These are phyloP conservation scores for Thinocorus orbignyianus DNA, from an alignment of 2,113 vertebrate species.

Conservation along the genomic window DNA sequence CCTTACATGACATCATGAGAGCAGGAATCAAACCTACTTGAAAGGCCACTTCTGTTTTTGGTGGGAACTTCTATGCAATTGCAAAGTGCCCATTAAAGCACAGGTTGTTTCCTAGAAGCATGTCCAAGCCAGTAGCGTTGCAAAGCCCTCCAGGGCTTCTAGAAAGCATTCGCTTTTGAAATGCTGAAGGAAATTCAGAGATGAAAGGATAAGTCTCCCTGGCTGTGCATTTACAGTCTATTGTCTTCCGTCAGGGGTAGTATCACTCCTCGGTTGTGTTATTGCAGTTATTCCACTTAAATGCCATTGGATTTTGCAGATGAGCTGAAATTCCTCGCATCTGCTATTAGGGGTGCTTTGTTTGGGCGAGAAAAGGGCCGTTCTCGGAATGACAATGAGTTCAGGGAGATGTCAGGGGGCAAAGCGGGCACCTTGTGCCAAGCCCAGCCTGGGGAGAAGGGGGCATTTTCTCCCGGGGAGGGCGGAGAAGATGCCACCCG, in stretches of 20 bases:
- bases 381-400: slow-evolving; percentile 68
- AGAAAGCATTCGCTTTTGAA: slow-evolving; percentile 70
- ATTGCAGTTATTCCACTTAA: slow-evolving; percentile 76
- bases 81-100: slow-evolving; percentile 72
- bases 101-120: slow-evolving; percentile 68
- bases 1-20: slow-evolving; percentile 58
- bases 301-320: slow-evolving; percentile 71
- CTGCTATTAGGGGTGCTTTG: slow-evolving; percentile 66
- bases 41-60: slow-evolving; percentile 66
- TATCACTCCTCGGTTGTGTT: slow-evolving; percentile 64
- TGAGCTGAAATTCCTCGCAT: slow-evolving; percentile 66
- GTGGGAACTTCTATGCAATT: slow-evolving; percentile 70
- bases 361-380: slow-evolving; percentile 53
- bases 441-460: background rate
- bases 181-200: slow-evolving; percentile 65
- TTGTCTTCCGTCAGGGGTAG: slow-evolving; percentile 68
- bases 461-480: background rate
- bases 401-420: slow-evolving; percentile 53
- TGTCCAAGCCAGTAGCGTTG: slow-evolving; percentile 63
- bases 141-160: slow-evolving; percentile 66
- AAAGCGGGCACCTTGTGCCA: slow-evolving; percentile 58
- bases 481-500: background rate
- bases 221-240: slow-evolving; percentile 71
- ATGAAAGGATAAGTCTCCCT: slow-evolving; percentile 69
- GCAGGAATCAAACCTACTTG: slow-evolving; percentile 64